Base-by-base conservation (phyloP, 2,888 invertebrate species). In the Limnephilus lunatus region DNA sequence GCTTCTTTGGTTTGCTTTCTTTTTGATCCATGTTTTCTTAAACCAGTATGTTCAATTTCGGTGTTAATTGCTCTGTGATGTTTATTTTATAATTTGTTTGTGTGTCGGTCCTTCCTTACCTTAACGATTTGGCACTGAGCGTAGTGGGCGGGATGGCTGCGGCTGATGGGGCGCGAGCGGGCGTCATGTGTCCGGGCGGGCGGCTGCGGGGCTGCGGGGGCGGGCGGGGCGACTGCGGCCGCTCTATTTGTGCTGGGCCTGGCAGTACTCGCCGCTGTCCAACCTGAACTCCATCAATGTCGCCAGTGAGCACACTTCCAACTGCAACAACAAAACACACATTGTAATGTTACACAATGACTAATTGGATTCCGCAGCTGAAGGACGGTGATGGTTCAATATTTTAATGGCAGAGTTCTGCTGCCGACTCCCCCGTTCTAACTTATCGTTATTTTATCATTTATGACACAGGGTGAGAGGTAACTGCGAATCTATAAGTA, bases 211-310 rank as follows among this genome's bases (percentile, higher is more conserved):
- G 94, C 95, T 87, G 90, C 89, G 81, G 85, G 91, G 48, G 80
- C 68, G 19, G 19, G 94, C 94, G 93, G 94, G 94, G 94, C 94
- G 94, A 94, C 94, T 94, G 94, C 95, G 95, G 94, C 95, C 94
- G 95, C 96, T 97, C 97, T 98, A 98, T 98, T 98, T 98, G 98
- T 99, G 99, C 98, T 99, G 99, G 96, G 99, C 99, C 97, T 98
- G 98, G 98, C 99, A 99, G 97, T 98, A 99, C 97, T 99, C 99
- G 97, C 98, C 98, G 97, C 98, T 99, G 97, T 98, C 98, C 97
- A 98, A 98, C 97, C 98, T 98, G 98, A 99, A 99, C 98, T 98
- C 98, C 98, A 98, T 98, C 98, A 98, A 98, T 98, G 98, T 98
- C 97, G 97, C 98, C 97, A 98, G 97, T 97, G 97, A 97, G 98